Evolutionary conservation across 2,113 vertebrate genomes (phyloP).

Genomic region (Isurus oxyrinchus): DNA sequence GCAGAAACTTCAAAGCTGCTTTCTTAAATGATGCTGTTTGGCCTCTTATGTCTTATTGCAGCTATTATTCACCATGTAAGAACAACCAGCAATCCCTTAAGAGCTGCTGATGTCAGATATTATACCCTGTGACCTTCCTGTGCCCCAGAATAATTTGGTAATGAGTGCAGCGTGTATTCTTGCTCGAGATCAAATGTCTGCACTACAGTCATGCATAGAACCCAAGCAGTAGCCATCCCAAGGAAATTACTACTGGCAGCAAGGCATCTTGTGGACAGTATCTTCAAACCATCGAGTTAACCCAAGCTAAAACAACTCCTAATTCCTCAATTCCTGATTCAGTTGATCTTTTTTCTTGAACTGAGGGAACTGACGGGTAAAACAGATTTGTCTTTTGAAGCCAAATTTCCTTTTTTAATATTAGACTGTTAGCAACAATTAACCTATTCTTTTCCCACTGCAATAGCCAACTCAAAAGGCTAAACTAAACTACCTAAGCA

Average conservation of each 20-base stretch:
- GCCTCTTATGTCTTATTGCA: not conserved
- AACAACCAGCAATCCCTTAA: not conserved
- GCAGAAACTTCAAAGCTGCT: not conserved
- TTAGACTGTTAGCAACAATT: slow-evolving; percentile 64
- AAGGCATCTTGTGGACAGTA: not conserved
- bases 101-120: not conserved
- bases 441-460: slow-evolving; percentile 71
- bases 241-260: not conserved
- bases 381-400: not conserved
- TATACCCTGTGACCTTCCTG: not conserved
- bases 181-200: not conserved
- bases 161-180: not conserved
- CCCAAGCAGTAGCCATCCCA: not conserved
- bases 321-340: not conserved
- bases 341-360: not conserved
- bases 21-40: not conserved
- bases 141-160: not conserved
- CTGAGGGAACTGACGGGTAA: not conserved
- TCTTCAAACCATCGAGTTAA: not conserved
- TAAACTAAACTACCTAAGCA: slow-evolving; percentile 61
- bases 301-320: not conserved
- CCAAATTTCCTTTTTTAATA: not conserved
- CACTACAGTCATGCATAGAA: not conserved
- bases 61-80: not conserved
- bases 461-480: slow-evolving; percentile 67